phyloP scores from a whole-genome alignment of 2,113 vertebrate genomes.

The Saimiri boliviensis region DNA sequence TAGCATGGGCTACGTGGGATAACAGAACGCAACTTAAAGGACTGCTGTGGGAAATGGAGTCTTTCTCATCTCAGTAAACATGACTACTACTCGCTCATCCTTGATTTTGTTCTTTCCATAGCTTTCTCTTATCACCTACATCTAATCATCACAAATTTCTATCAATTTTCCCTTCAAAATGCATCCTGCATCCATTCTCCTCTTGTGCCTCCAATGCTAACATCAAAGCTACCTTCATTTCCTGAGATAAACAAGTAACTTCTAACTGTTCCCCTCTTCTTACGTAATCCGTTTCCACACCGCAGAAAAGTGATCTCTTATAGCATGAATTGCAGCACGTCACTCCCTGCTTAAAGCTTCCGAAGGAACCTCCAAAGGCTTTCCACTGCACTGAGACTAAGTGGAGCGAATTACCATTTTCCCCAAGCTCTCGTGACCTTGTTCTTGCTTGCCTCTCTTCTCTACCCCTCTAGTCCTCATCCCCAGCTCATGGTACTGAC shows the following conservation, averaged over 20 bases:
- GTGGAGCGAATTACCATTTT: not conserved
- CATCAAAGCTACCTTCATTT: not conserved
- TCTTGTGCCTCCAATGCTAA: not conserved
- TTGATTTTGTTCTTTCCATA: not conserved
- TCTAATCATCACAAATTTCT: not conserved
- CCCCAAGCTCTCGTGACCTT: not conserved
- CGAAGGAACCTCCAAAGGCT: not conserved
- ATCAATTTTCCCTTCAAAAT: not conserved
- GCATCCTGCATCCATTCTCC: not conserved
- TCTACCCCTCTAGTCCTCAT: not conserved
- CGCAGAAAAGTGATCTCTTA: not conserved
- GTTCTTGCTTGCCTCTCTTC: not conserved
- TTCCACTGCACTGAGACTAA: not conserved
- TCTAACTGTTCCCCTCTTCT: not conserved
- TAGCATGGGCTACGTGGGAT: not conserved
- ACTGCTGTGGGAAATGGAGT: not conserved
- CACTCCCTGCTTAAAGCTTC: not conserved
- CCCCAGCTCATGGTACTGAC: not conserved
- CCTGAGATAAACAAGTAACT: not conserved
- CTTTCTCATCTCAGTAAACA: not conserved
- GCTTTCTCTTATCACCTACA: not conserved
- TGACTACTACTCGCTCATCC: not conserved
- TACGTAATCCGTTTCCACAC: not conserved
- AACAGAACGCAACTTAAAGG: not conserved
- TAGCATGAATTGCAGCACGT: not conserved